A percentile compares a stretch with the other conserved stretches of the same genome.
phyloP scores from a whole-genome alignment of 2,113 vertebrate species.

The Xiphophorus maculatus region DNA sequence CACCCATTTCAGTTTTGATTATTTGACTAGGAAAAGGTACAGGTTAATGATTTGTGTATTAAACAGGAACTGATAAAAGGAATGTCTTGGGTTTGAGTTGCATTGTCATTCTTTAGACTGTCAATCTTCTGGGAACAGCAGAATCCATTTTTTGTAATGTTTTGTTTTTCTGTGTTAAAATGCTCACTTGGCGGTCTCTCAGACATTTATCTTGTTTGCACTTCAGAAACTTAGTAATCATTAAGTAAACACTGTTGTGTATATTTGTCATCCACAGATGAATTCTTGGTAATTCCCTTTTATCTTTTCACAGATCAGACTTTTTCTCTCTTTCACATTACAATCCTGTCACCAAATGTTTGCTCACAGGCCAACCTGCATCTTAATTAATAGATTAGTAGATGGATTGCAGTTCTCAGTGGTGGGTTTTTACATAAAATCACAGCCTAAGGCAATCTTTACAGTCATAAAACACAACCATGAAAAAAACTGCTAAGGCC shows the following conservation, averaged over 20 bases:
- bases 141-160: not conserved
- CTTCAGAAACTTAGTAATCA: too few species aligned
- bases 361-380: conserved; percentile 9
- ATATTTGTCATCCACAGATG: not conserved
- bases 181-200: not conserved
- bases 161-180: not conserved
- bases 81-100: not conserved
- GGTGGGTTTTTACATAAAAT: conserved; percentile 38
- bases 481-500: conserved; percentile 11
- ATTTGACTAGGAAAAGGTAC: too few species aligned
- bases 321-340: not conserved
- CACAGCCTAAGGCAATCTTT: conserved; percentile 25
- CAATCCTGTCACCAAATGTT: not conserved
- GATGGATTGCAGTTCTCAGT: conserved; percentile 1
- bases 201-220: too few species aligned
- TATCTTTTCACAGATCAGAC: not conserved
- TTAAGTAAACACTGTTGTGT: too few species aligned
- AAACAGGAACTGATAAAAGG: not conserved
- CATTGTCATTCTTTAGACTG: too few species aligned
- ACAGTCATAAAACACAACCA: conserved; percentile 48
- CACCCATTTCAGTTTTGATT: too few species aligned
- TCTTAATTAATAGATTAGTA: conserved; percentile 13
- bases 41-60: not conserved
- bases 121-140: too few species aligned
- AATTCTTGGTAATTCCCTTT: not conserved